These are phyloP conservation scores for Aphodius sticticus DNA, from an alignment of 2,888 invertebrate genomes.

Conservation along the genomic window DNA sequence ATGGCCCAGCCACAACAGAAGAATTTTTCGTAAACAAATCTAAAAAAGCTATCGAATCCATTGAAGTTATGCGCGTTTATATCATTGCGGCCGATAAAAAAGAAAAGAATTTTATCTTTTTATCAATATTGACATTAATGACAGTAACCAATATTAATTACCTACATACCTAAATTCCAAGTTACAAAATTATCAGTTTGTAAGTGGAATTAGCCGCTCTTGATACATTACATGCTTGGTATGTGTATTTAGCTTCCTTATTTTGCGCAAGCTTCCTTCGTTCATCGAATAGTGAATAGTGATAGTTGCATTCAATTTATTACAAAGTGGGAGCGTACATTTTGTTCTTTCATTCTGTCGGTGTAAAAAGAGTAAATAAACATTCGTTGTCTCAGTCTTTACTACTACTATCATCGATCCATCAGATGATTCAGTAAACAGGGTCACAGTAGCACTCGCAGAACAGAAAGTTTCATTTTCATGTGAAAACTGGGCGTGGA, in stretches of 20 bases:
- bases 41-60: too few relatives aligned
- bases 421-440: slow-evolving; percentile 47
- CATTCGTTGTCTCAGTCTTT: slow-evolving; percentile 6
- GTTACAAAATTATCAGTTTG: not conserved
- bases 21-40: too few relatives aligned
- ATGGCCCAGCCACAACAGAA: too few relatives aligned
- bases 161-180: not conserved
- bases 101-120: not conserved
- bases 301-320: not conserved
- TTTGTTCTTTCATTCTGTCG: not conserved
- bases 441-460: slow-evolving; percentile 46
- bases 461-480: not conserved
- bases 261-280: too few relatives aligned
- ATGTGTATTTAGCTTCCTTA: too few relatives aligned
- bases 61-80: too few relatives aligned
- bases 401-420: slow-evolving; percentile 31
- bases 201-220: not conserved
- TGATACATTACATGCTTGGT: not conserved
- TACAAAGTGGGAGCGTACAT: not conserved
- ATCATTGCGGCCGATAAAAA: too few relatives aligned
- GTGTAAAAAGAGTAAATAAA: slow-evolving; percentile 18
- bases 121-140: not conserved
- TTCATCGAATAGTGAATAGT: not conserved
- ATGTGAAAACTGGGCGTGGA: slow-evolving; percentile 50
- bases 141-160: not conserved